Percentiles rank a stretch among this genome's conserved stretches.
These are phyloP conservation scores for Pseudococcus longispinus DNA, from an alignment of 2,888 invertebrate genomes.

Conservation along the genomic window DNA sequence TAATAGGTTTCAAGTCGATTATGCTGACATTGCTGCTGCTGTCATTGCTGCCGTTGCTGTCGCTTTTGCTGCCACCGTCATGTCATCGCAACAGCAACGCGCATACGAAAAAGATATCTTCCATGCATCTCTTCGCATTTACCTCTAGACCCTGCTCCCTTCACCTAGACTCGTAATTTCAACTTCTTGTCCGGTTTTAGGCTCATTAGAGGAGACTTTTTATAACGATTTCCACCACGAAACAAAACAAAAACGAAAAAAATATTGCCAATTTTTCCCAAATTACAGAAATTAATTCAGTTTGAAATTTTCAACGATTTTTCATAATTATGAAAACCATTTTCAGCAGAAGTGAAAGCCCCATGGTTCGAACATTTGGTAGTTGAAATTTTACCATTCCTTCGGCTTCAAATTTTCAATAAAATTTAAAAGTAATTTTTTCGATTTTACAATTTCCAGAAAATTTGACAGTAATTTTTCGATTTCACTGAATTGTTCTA, in stretches of 20 bases:
- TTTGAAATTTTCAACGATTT: too few species aligned
- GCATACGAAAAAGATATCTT: constrained; percentile 7
- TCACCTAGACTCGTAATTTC: not conserved
- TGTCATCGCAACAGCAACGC: not conserved
- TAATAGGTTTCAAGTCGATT: not conserved
- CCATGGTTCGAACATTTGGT: too few species aligned
- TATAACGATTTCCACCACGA: not conserved
- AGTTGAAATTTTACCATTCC: too few species aligned
- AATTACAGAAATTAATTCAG: too few species aligned
- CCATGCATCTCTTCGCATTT: constrained; percentile 8
- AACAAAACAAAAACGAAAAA: not conserved
- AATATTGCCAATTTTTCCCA: too few species aligned
- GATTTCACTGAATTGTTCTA: not conserved
- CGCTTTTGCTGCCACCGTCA: not conserved
- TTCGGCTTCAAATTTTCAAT: not conserved
- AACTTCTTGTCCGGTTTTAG: not conserved
- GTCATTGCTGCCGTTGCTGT: not conserved
- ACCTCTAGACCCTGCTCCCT: not conserved
- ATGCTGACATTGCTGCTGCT: not conserved
- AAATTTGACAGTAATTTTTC: not conserved
- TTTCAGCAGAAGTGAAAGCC: too few species aligned
- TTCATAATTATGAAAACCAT: too few species aligned
- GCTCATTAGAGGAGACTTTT: not conserved
- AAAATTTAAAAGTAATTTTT: not conserved
- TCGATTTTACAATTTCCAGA: not conserved